phyloP scores from a whole-genome alignment of 2,888 invertebrate genomes.

The Macrosiphum euphorbiae region DNA sequence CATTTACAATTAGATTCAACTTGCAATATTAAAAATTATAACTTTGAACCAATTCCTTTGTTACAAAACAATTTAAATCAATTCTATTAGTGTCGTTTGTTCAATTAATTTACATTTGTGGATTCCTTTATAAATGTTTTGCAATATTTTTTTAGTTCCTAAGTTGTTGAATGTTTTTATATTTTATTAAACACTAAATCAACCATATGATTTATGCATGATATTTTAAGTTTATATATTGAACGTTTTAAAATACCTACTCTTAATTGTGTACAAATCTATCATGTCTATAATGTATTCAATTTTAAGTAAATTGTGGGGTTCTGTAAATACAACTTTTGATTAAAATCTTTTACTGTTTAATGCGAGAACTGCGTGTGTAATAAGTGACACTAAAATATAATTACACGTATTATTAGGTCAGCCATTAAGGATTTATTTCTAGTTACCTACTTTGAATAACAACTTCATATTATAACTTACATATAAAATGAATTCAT shows the following conservation, averaged over 20 bases:
- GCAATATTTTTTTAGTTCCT: not conserved
- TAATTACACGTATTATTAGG: not conserved
- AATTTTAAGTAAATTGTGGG: not conserved
- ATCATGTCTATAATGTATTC: not conserved
- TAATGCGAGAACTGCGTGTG: not conserved
- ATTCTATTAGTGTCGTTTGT: not conserved
- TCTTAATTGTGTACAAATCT: not conserved
- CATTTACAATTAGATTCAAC: not conserved
- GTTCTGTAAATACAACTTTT: not conserved
- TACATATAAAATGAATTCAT: not conserved
- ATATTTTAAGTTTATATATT: not conserved
- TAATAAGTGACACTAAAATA: not conserved
- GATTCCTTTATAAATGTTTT: not conserved
- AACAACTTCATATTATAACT: not conserved
- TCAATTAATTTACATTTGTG: not conserved
- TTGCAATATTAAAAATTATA: not conserved
- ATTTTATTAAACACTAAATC: not conserved
- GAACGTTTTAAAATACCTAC: not conserved
- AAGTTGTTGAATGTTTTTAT: not conserved
- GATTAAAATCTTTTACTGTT: conserved; percentile 9
- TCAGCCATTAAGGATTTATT: not conserved
- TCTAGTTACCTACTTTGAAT: not conserved
- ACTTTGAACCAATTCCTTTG: not conserved
- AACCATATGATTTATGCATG: not conserved
- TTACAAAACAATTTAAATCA: not conserved